Base-by-base conservation (phyloP, 2,888 invertebrate species). In the Heliconius cydno region DNA sequence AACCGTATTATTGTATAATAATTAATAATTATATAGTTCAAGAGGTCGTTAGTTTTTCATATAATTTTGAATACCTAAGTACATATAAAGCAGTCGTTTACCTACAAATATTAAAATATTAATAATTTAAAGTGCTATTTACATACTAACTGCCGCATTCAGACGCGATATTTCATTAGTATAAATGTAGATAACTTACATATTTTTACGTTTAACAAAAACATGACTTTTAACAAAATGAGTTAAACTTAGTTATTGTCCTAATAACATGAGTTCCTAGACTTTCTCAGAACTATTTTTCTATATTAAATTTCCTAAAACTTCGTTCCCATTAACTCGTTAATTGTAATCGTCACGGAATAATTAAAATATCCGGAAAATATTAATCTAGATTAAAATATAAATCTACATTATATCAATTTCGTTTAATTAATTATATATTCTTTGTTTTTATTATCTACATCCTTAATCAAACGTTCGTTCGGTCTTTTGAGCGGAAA, bases 301-400 rank as follows among this genome's bases (percentile, higher is more conserved):
- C 30, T 46, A 63, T 28, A 77, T 71, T 46, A 63, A 65, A 71
- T 71, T 65, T 41, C 63, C 41, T 38, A 71, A 72, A 72, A 38
- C 13, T 30, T 1, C 34, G 1, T 15, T 25, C 10, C 5, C n/a
- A 52, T 38, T 34, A 38, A 65, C 30, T 30, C 63, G 60, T 67
- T 34, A 68, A 38, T 68, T n/a, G 41, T n/a, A 38, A 72, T 6
- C 65, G 78, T 73, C 78, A 78, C 78, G 72, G 46, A 72, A 41
- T 70, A 65, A 13, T 30, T 60, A 19, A 41, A 15, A 46, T 77
- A 52, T 52, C 22, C 34, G 34, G 65, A 66, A 78, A 63, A 71
- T 67, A 67, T 67, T 30, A 34, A 67, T 67, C 34, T 67, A 67
- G 30, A 19, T 67, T 34, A 67, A 28, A 34, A 65, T 15, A 30